Conservation (phyloP, 2,888 invertebrate species). For the Ellobium chinense region DNA sequence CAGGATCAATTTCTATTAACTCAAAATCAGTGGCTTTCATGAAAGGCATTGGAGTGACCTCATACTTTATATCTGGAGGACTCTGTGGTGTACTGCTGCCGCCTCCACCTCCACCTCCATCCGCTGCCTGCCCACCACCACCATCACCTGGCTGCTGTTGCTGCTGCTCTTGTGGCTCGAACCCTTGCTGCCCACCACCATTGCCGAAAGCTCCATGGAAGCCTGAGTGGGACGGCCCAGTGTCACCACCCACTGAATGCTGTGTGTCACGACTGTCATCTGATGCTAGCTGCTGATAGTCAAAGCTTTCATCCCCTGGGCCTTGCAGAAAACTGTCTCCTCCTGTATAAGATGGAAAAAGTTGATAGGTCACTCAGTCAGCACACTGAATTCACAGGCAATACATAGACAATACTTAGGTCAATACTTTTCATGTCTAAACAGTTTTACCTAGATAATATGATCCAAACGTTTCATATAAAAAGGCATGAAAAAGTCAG, state of each 20-base stretch:
- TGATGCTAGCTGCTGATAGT: constrained; percentile 42
- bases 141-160: constrained; percentile 1
- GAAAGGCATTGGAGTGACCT: constrained; percentile 40
- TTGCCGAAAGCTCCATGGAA: constrained; percentile 42
- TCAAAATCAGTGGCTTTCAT: constrained; percentile 46
- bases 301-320: constrained; percentile 40
- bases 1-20: constrained; percentile 45
- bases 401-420: too few relatives aligned
- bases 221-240: constrained; percentile 8
- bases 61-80: constrained; percentile 43
- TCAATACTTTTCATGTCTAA: too few relatives aligned
- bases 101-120: not conserved
- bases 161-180: not conserved
- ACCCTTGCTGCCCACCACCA: constrained; percentile 21
- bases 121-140: not conserved
- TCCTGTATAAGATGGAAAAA: not conserved
- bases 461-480: too few relatives aligned
- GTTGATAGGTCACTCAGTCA: too few relatives aligned
- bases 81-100: constrained; percentile 21
- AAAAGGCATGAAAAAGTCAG: too few relatives aligned
- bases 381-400: too few relatives aligned
- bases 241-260: constrained; percentile 16
- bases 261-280: constrained; percentile 46
- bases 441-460: too few relatives aligned
- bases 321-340: constrained; percentile 42